A percentile compares a stretch with the other conserved stretches of the same genome.
Evolutionary conservation across 1,140 invertebrate genomes (phyloP).

Genomic region (Calliopsis andreniformis): DNA sequence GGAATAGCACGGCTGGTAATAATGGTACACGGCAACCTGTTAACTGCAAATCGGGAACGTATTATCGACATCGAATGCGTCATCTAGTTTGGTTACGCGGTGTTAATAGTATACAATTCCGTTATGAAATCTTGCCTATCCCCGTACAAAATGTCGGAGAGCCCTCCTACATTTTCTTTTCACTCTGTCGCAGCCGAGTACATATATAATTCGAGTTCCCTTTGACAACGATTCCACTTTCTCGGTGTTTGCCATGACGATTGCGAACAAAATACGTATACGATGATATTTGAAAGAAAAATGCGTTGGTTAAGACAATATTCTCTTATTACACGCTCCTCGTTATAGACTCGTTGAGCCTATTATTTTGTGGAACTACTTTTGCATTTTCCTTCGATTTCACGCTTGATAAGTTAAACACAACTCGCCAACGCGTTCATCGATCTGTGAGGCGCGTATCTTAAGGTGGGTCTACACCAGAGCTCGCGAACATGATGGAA

Average conservation of each 20-base stretch:
- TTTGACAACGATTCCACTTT: slow-evolving; percentile 30
- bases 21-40: slow-evolving; percentile 39
- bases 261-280: neutral
- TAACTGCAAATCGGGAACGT: slow-evolving; percentile 52
- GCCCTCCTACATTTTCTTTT: neutral
- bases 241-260: slow-evolving; percentile 18
- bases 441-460: too few species aligned
- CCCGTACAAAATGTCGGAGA: too few species aligned
- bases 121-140: slow-evolving; percentile 26
- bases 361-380: too few species aligned
- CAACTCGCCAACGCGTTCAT: too few species aligned
- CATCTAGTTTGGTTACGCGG: slow-evolving; percentile 33
- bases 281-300: too few species aligned
- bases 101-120: slow-evolving; percentile 51
- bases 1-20: neutral
- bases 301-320: too few species aligned
- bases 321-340: too few species aligned
- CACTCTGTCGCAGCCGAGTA: slow-evolving; percentile 5
- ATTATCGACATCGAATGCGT: slow-evolving; percentile 50
- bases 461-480: too few species aligned
- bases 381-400: too few species aligned
- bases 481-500: too few species aligned
- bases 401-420: too few species aligned
- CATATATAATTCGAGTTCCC: neutral
- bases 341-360: too few species aligned